A percentile compares a stretch with the other conserved stretches of the same genome.
Conservation (phyloP, 2,113 vertebrate genomes). For the Heterocephalus glaber region DNA sequence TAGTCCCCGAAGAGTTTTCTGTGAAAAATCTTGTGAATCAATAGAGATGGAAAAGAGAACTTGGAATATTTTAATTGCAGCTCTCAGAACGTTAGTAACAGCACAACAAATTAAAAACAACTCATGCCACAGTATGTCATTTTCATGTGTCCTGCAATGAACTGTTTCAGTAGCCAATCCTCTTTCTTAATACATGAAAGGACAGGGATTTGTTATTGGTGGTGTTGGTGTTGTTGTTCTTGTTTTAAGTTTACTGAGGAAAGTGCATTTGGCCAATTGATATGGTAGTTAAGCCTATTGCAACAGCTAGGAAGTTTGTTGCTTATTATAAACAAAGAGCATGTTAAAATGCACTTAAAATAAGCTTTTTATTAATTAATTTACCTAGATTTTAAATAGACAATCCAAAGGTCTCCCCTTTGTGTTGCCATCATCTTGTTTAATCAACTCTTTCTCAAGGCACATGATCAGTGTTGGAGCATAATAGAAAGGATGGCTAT, state of each 20-base stretch:
- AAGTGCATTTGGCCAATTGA: slow-evolving; percentile 89
- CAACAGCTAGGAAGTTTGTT: slow-evolving; percentile 84
- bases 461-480: slow-evolving; percentile 84
- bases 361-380: slow-evolving; percentile 85
- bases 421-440: slow-evolving; percentile 81
- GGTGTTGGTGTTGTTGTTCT: slow-evolving; percentile 64
- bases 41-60: slow-evolving; percentile 91
- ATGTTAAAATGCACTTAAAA: slow-evolving; percentile 90
- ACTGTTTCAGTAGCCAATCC: slow-evolving; percentile 84
- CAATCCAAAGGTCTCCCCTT: slow-evolving; percentile 89
- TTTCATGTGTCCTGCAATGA: slow-evolving; percentile 88
- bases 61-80: slow-evolving; percentile 88
- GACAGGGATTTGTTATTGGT: slow-evolving; percentile 74
- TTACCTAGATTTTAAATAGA: slow-evolving; percentile 88
- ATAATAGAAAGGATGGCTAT: slow-evolving; percentile 80
- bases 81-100: slow-evolving; percentile 90
- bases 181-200: slow-evolving; percentile 82
- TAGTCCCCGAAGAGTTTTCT: slow-evolving; percentile 90
- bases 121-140: slow-evolving; percentile 87
- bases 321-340: slow-evolving; percentile 85
- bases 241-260: slow-evolving; percentile 86
- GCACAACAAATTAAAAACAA: slow-evolving; percentile 87
- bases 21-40: slow-evolving; percentile 87
- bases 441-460: slow-evolving; percentile 77
- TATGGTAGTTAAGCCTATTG: slow-evolving; percentile 81